These are phyloP conservation scores for Lucinisca nassula DNA, from an alignment of 2,888 invertebrate species.

Conservation along the genomic window DNA sequence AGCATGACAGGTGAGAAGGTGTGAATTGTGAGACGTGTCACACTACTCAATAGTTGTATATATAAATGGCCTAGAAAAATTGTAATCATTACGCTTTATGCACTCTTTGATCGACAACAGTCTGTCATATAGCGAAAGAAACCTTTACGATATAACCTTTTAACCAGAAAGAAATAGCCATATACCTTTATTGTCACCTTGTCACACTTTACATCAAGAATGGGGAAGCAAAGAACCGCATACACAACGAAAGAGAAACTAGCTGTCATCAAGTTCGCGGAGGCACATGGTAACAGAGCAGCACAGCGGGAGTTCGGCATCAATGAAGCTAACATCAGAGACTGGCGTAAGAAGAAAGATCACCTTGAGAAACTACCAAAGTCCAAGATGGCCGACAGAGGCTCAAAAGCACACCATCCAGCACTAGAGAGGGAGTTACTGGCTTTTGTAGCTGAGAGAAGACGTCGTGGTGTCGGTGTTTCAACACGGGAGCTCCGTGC, in stretches of 20 bases:
- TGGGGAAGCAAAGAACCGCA: not conserved
- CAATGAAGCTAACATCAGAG: not conserved
- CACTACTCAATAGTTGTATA: too few relatives aligned
- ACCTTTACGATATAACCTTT: too few relatives aligned
- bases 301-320: not conserved
- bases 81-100: too few relatives aligned
- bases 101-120: too few relatives aligned
- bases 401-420: not conserved
- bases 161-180: too few relatives aligned
- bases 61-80: too few relatives aligned
- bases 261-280: not conserved
- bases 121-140: too few relatives aligned
- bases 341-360: not conserved
- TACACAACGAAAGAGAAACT: constrained; percentile 5
- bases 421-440: not conserved
- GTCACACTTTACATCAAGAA: too few relatives aligned
- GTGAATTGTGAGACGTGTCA: too few relatives aligned
- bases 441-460: not conserved
- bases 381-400: not conserved
- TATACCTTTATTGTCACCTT: too few relatives aligned
- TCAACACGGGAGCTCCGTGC: not conserved
- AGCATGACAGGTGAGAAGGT: too few relatives aligned
- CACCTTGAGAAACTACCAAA: not conserved
- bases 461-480: not conserved
- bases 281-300: constrained; percentile 19